These are phyloP conservation scores for Hylaeus anthracinus DNA, from an alignment of 1,140 invertebrate genomes.

Conservation along the genomic window DNA sequence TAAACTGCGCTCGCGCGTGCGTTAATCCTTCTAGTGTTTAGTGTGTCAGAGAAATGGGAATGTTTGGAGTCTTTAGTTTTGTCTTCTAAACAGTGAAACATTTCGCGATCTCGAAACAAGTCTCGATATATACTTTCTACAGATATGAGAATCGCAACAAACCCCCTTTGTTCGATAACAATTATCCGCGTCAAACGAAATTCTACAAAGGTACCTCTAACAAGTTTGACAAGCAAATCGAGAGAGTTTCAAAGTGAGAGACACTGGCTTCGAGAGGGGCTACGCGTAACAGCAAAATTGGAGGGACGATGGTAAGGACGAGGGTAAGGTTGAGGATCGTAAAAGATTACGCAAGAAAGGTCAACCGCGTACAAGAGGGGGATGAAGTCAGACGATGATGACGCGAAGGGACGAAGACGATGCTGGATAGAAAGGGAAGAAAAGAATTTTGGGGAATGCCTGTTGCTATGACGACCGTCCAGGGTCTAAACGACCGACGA, in stretches of 20 bases:
- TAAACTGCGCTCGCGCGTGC: not conserved
- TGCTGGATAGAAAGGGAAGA: constrained; percentile 10
- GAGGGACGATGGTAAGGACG: not conserved
- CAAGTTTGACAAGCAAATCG: not conserved
- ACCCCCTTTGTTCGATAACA: too few relatives aligned
- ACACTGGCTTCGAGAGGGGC: not conserved
- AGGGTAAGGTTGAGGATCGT: not conserved
- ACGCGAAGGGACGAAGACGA: not conserved
- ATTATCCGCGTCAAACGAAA: too few relatives aligned
- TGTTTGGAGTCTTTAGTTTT: too few relatives aligned
- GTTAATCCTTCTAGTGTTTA: too few relatives aligned
- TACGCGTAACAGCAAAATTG: not conserved
- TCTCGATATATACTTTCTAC: too few relatives aligned
- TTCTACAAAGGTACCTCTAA: too few relatives aligned
- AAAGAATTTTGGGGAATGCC: constrained; percentile 74
- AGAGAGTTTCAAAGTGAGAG: not conserved
- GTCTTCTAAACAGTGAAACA: too few relatives aligned
- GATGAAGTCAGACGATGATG: constrained; percentile 14
- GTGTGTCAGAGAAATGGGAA: too few relatives aligned
- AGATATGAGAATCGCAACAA: too few relatives aligned
- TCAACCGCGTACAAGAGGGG: not conserved
- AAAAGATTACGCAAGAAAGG: constrained; percentile 9
- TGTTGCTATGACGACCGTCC: constrained; percentile 78
- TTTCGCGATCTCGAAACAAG: too few relatives aligned
- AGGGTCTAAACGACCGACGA: constrained; percentile 72